Conservation (phyloP, 1,140 invertebrate species). For the Gryllus bimaculatus region DNA sequence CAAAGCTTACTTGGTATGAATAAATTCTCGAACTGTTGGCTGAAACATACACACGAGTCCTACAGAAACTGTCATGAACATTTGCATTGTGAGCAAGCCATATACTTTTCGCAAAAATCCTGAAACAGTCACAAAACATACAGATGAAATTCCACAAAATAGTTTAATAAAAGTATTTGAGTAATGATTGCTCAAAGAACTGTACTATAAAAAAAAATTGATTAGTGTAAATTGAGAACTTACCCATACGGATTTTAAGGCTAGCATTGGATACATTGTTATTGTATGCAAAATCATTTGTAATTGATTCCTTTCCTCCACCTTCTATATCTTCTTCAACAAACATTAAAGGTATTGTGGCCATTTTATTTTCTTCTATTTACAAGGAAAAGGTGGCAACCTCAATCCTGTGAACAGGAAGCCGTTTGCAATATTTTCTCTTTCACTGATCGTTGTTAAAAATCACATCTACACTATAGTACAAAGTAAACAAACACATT, state of each 20-base stretch:
- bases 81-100: slow-evolving; percentile 61
- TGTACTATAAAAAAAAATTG: not conserved
- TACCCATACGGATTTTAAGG: slow-evolving; percentile 52
- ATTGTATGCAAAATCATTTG: slow-evolving; percentile 57
- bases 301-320: slow-evolving; percentile 40
- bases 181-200: not conserved
- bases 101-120: slow-evolving; percentile 78
- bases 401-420: no score
- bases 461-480: no score
- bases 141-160: not conserved
- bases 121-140: slow-evolving; percentile 25
- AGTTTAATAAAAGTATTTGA: not conserved
- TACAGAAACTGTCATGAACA: slow-evolving; percentile 59
- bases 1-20: slow-evolving; percentile 54
- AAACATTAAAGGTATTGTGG: slow-evolving; percentile 41
- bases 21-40: slow-evolving; percentile 51
- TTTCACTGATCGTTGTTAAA: no score
- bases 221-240: not conserved
- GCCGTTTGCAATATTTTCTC: no score
- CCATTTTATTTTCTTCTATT: slow-evolving; percentile 13
- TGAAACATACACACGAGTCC: slow-evolving; percentile 51
- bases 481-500: no score
- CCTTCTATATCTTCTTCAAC: slow-evolving; percentile 47
- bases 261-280: slow-evolving; percentile 57
- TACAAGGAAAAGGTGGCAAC: no score